Percentiles rank a stretch among this genome's conserved stretches.
Conservation (phyloP, 2,113 vertebrate species). For the Nyctereutes procyonoides region DNA sequence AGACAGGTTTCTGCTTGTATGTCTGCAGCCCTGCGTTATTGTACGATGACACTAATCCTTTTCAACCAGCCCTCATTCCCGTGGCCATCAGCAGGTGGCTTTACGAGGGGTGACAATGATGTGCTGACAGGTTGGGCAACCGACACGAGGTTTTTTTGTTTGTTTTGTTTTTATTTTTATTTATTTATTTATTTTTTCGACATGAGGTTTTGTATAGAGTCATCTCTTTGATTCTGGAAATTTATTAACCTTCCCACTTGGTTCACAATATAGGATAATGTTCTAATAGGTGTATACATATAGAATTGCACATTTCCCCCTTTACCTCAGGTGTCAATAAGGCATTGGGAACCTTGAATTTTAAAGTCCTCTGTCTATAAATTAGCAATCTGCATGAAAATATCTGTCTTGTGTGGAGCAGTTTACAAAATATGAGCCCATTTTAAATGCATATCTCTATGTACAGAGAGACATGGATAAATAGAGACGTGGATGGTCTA, state of each 20-base stretch:
- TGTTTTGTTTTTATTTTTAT: no score
- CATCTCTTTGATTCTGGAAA: not conserved
- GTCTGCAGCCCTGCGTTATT: not conserved
- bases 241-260: not conserved
- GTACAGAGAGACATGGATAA: not conserved
- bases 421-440: not conserved
- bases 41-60: not conserved
- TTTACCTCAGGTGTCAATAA: not conserved
- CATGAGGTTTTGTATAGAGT: not conserved
- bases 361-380: not conserved
- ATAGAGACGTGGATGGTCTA: not conserved
- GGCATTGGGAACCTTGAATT: not conserved
- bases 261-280: not conserved
- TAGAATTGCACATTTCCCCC: not conserved
- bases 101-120: not conserved
- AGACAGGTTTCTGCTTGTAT: not conserved
- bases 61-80: not conserved
- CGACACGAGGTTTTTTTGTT: rapidly evolving
- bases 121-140: not conserved
- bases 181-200: no score
- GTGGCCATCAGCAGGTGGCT: not conserved
- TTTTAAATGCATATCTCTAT: not conserved
- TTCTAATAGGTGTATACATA: not conserved
- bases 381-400: not conserved
- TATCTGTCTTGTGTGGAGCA: not conserved